Conservation (phyloP, 92 coral and sea anemone genomes). For the Porites divaricata region DNA sequence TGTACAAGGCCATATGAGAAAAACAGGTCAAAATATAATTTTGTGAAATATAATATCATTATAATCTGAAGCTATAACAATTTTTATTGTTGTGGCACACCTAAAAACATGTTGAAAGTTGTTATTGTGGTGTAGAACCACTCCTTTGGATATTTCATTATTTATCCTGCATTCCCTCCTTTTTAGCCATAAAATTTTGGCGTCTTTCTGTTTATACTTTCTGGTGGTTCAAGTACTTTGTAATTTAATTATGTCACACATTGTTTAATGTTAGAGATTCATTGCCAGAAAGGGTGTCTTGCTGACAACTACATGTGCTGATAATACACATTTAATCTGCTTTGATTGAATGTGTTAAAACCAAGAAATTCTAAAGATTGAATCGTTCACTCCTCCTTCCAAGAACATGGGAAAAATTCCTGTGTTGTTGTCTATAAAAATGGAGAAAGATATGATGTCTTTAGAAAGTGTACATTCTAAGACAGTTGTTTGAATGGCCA, state of each 20-base stretch:
- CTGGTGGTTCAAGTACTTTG: not conserved
- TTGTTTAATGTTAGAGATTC: not conserved
- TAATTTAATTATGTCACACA: not conserved
- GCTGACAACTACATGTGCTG: not conserved
- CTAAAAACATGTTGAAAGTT: not conserved
- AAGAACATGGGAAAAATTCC: too few species aligned
- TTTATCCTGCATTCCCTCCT: not conserved
- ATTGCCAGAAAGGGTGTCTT: not conserved
- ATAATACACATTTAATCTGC: too few species aligned
- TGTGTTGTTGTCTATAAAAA: too few species aligned
- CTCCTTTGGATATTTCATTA: too few species aligned
- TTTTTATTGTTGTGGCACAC: slow-evolving; percentile 14
- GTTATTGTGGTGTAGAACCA: not conserved
- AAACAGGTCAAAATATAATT: not conserved
- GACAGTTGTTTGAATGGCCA: too few species aligned
- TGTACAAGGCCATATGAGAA: not conserved
- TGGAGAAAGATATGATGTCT: too few species aligned
- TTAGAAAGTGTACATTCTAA: too few species aligned
- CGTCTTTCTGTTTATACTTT: not conserved
- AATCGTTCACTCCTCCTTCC: too few species aligned
- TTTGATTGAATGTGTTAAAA: too few species aligned
- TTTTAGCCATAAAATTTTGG: not conserved
- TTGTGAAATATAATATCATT: not conserved
- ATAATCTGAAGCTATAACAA: not conserved
- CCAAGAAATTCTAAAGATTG: too few species aligned